Conservation (phyloP, 2,888 invertebrate species). For the Acrobasis consociella region DNA sequence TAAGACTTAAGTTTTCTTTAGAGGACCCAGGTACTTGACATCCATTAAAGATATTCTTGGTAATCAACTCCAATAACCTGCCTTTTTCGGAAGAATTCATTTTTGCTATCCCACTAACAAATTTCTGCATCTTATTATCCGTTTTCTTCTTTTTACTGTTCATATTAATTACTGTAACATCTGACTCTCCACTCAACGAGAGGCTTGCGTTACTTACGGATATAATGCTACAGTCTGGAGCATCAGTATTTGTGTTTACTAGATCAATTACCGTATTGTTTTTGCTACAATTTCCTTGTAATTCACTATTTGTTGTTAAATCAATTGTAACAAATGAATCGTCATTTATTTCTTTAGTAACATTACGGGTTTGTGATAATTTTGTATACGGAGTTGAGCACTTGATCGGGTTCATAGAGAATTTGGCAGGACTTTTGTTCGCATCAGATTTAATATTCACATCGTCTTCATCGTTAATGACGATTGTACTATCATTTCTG, state of each 20-base stretch:
- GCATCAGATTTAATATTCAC: conserved; percentile 31
- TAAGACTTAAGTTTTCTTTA: conserved; percentile 38
- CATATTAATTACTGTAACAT: conserved; percentile 57
- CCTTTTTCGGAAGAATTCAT: conserved; percentile 57
- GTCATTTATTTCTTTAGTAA: conserved; percentile 55
- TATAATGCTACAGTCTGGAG: conserved; percentile 49
- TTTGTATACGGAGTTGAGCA: conserved; percentile 56
- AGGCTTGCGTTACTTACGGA: conserved; percentile 45
- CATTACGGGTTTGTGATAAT: conserved; percentile 37
- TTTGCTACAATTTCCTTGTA: conserved; percentile 9
- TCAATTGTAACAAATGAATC: conserved; percentile 68
- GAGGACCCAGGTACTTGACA: conserved; percentile 44
- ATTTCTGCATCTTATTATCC: conserved; percentile 44
- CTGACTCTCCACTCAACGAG: conserved; percentile 65
- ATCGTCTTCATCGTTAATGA: conserved; percentile 49
- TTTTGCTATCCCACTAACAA: conserved; percentile 58
- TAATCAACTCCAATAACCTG: conserved; percentile 57
- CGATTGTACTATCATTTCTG: conserved; percentile 32
- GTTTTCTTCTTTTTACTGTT: conserved; percentile 36
- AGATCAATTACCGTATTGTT: conserved; percentile 53
- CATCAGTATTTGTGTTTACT: conserved; percentile 42
- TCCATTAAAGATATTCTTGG: conserved; percentile 63
- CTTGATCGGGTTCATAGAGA: conserved; percentile 37
- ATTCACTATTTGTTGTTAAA: conserved; percentile 48
- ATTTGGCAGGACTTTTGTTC: conserved; percentile 33